These are phyloP conservation scores for Limnodromus scolopaceus DNA, from an alignment of 2,797 vertebrate species.

Conservation along the genomic window DNA sequence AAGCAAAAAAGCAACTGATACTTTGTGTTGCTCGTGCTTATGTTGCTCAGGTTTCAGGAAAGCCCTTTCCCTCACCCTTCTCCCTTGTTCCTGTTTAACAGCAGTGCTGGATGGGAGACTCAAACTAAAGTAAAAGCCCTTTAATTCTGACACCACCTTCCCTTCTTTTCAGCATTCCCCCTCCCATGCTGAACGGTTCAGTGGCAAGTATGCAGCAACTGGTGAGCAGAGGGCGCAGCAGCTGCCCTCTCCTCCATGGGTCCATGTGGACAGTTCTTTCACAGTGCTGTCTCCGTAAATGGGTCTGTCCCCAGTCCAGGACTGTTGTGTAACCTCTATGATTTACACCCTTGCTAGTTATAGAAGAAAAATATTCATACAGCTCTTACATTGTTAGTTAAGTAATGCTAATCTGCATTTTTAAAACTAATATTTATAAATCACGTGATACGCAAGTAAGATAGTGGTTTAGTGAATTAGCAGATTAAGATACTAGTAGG, in stretches of 20 bases:
- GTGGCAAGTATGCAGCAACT: neutral
- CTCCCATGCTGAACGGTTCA: neutral
- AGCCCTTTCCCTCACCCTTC: neutral
- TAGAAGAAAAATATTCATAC: neutral
- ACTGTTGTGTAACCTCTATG: neutral
- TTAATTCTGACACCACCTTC: neutral
- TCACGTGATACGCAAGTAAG: neutral
- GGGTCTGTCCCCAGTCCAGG: neutral
- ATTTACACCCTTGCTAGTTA: neutral
- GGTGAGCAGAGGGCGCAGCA: neutral
- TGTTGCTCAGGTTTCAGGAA: neutral
- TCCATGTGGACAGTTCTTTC: neutral
- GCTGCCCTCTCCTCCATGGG: neutral
- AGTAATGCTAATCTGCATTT: neutral
- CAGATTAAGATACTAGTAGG: neutral
- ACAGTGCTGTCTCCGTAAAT: neutral
- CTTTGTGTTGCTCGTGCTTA: neutral
- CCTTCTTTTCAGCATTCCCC: neutral
- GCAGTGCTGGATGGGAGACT: neutral
- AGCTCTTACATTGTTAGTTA: neutral
- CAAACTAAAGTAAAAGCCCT: neutral
- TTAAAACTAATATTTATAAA: neutral
- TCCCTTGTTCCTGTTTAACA: neutral
- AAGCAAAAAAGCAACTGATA: neutral
- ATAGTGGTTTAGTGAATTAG: neutral